phyloP scores from a whole-genome alignment of 2,113 vertebrate species.

The Pelvicachromis taeniatus region DNA sequence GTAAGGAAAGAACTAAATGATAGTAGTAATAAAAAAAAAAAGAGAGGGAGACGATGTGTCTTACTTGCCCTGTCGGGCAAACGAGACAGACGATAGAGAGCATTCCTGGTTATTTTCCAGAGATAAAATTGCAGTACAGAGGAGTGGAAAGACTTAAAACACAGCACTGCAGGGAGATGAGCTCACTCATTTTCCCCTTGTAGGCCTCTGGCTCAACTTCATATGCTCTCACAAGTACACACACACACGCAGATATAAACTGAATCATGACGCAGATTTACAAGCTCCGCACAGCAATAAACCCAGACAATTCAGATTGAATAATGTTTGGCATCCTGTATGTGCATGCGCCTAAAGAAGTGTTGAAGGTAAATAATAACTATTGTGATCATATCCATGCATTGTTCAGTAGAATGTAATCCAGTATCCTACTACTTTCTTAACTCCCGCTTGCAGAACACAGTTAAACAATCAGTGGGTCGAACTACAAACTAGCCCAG shows the following conservation, averaged over 20 bases:
- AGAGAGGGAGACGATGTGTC: not conserved
- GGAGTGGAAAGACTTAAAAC: slow-evolving; percentile 49
- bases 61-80: not conserved
- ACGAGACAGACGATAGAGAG: slow-evolving; percentile 26
- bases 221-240: not conserved
- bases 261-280: slow-evolving; percentile 9
- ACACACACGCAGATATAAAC: not conserved
- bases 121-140: slow-evolving; percentile 52
- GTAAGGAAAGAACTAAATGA: not conserved
- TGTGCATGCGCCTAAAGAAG: not conserved
- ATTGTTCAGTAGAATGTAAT: not conserved
- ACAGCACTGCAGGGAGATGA: slow-evolving; percentile 28
- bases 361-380: not conserved
- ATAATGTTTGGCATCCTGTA: not conserved
- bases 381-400: not conserved
- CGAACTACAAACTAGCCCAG: not conserved
- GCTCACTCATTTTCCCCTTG: slow-evolving; percentile 44
- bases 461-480: not conserved
- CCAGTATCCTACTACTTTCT: not conserved
- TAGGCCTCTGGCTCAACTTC: slow-evolving; percentile 41
- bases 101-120: slow-evolving; percentile 54
- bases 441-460: not conserved
- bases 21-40: not conserved
- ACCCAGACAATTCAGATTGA: not conserved
- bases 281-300: slow-evolving; percentile 4